phyloP scores from a whole-genome alignment of 2,888 invertebrate species.

The Dolomedes plantarius region DNA sequence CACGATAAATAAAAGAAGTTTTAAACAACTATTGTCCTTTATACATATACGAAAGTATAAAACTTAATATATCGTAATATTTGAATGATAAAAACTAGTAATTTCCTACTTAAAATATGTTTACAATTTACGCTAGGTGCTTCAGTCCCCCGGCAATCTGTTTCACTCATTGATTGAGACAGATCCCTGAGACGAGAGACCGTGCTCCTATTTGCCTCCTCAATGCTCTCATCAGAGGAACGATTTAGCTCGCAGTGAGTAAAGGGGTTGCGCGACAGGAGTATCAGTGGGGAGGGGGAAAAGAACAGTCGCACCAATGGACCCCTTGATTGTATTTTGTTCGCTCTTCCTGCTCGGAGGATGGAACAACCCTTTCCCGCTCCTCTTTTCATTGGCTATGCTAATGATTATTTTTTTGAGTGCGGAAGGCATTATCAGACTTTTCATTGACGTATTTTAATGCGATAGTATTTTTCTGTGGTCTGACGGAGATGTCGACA shows the following conservation, averaged over 20 bases:
- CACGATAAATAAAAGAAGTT: too few species aligned
- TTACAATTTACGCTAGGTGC: too few species aligned
- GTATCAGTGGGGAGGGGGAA: not conserved
- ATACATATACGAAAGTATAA: too few species aligned
- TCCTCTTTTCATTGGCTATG: conserved; percentile 6
- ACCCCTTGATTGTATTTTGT: not conserved
- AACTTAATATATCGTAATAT: too few species aligned
- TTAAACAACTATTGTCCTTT: too few species aligned
- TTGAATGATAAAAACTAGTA: too few species aligned
- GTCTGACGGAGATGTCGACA: too few species aligned
- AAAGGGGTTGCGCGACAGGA: not conserved
- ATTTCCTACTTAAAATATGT: too few species aligned
- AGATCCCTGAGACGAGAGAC: not conserved
- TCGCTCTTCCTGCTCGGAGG: not conserved
- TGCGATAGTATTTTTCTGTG: too few species aligned
- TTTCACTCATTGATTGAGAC: not conserved
- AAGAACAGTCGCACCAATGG: not conserved
- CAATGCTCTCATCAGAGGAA: not conserved
- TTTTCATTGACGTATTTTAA: too few species aligned
- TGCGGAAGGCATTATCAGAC: not conserved
- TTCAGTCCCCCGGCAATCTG: too few species aligned
- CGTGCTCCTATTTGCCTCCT: not conserved
- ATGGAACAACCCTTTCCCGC: not conserved
- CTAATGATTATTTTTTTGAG: conserved; percentile 13
- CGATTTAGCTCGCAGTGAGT: not conserved